Conservation (phyloP, 2,888 invertebrate genomes). For the Phymatocera aterrima region DNA sequence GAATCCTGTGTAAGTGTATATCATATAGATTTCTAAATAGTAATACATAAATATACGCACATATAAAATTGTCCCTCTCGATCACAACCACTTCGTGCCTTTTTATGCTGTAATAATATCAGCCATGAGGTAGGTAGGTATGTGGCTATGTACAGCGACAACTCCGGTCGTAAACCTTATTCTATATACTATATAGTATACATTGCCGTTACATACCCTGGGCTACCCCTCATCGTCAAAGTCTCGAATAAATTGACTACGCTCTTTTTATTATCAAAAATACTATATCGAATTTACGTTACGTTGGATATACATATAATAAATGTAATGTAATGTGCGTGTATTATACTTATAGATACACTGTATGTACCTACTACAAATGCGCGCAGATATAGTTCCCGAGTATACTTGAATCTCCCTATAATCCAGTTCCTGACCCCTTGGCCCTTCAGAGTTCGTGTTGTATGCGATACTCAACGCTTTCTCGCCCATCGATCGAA, state of each 20-base stretch:
- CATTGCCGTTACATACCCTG: background rate
- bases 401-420: background rate
- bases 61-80: background rate
- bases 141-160: background rate
- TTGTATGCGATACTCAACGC: background rate
- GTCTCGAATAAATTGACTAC: constrained; percentile 29
- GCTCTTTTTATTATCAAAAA: constrained; percentile 2
- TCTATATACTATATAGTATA: background rate
- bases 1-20: too few species aligned
- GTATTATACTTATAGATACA: background rate
- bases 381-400: background rate
- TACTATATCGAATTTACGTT: too few species aligned
- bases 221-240: background rate
- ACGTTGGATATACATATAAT: background rate
- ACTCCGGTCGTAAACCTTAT: background rate
- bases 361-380: background rate
- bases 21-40: too few species aligned
- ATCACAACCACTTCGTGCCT: background rate
- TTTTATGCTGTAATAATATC: background rate
- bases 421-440: background rate
- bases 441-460: background rate
- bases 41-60: background rate
- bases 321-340: background rate
- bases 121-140: background rate
- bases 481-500: constrained; percentile 27